A percentile compares a stretch with the other conserved stretches of the same genome.
Evolutionary conservation across 1,140 invertebrate genomes (phyloP).

Genomic region (Drosophila mayri): DNA sequence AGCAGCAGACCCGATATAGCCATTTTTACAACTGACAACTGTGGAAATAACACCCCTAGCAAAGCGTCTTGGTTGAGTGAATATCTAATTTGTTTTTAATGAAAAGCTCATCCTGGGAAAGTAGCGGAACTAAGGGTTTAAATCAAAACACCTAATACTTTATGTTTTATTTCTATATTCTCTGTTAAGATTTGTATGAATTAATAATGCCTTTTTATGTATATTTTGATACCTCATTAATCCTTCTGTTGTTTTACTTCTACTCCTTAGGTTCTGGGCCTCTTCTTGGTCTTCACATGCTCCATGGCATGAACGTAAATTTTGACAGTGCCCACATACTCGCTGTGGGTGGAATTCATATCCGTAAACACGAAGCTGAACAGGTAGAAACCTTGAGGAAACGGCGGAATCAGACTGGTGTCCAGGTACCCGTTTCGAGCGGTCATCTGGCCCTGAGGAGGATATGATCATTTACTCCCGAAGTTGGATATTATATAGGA

Average conservation of each 20-base stretch:
- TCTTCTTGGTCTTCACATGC: neutral
- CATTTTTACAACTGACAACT: too few species aligned
- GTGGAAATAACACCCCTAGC: too few species aligned
- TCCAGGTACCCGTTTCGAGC: slow-evolving; percentile 10
- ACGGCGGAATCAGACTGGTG: slow-evolving; percentile 12
- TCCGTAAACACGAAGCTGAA: slow-evolving; percentile 1
- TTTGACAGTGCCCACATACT: slow-evolving; percentile 14
- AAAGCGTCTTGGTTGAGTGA: too few species aligned
- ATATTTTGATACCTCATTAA: neutral
- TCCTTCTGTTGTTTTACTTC: neutral
- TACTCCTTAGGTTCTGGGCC: neutral
- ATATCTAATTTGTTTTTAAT: too few species aligned
- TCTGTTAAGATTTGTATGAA: too few species aligned
- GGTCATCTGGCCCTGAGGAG: slow-evolving; percentile 11
- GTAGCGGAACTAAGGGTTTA: too few species aligned
- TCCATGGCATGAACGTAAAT: slow-evolving; percentile 34
- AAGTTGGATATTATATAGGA: neutral
- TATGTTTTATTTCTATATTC: neutral
- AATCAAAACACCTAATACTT: neutral
- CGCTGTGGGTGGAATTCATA: neutral
- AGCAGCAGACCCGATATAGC: too few species aligned
- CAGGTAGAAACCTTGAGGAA: slow-evolving; percentile 26
- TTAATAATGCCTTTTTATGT: too few species aligned
- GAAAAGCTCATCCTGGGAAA: neutral
- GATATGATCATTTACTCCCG: neutral